Conservation (phyloP, 2,797 vertebrate genomes). For the Cygnus olor region DNA sequence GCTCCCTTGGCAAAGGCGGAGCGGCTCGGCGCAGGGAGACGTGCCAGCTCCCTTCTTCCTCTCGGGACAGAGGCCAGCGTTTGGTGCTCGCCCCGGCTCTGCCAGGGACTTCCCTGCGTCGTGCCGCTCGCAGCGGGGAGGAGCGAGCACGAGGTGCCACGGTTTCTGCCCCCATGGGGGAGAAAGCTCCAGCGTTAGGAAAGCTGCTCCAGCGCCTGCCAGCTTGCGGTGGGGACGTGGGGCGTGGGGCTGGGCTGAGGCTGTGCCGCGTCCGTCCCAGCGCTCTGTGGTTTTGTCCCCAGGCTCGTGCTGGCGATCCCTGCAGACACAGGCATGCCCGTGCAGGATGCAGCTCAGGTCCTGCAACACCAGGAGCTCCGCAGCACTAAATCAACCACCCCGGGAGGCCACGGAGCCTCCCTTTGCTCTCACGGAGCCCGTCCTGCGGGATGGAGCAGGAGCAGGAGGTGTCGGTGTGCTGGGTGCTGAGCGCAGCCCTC, state of each 20-base stretch:
- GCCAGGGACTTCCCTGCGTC: too few species aligned
- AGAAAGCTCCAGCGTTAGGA: not conserved
- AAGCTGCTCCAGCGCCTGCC: not conserved
- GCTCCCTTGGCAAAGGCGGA: not conserved
- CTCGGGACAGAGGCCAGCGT: not conserved
- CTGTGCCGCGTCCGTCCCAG: not conserved
- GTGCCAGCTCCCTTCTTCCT: not conserved
- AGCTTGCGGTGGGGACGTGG: rapidly evolving
- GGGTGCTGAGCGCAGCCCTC: not conserved
- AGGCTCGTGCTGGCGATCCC: rapidly evolving
- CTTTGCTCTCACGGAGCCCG: not conserved
- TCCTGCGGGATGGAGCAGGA: not conserved
- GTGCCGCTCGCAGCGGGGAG: too few species aligned
- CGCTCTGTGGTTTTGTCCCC: not conserved
- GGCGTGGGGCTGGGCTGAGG: not conserved
- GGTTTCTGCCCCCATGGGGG: not conserved
- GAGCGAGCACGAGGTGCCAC: not conserved
- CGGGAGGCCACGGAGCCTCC: too few species aligned
- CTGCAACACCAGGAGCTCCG: not conserved
- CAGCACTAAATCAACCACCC: not conserved
- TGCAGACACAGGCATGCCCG: not conserved
- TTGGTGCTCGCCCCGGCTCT: not conserved
- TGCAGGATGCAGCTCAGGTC: not conserved
- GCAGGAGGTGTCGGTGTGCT: not conserved
- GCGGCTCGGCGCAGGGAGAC: rapidly evolving